phyloP scores from a whole-genome alignment of 2,888 invertebrate species.

The Drosophila quinaria region DNA sequence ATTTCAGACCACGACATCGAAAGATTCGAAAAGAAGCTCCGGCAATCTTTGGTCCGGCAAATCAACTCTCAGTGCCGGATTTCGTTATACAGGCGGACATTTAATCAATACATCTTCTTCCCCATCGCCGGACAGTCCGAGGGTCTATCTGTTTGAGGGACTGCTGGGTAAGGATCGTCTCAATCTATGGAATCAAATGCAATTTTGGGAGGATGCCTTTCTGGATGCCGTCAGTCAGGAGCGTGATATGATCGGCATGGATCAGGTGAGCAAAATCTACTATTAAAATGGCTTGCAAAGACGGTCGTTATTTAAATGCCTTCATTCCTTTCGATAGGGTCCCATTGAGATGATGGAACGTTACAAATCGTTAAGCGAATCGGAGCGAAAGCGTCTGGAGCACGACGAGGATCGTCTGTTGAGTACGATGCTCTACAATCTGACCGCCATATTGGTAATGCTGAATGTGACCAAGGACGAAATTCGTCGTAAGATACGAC shows the following conservation, averaged over 20 bases:
- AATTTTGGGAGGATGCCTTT: constrained; percentile 99
- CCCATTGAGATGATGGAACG: constrained; percentile 99
- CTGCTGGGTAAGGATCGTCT: constrained; percentile 89
- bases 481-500: constrained; percentile 93
- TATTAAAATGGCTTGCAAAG: neutral
- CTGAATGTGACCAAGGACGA: constrained; percentile 94
- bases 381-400: constrained; percentile 96
- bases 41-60: constrained; percentile 97
- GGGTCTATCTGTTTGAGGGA: constrained; percentile 97
- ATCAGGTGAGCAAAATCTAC: constrained; percentile 88
- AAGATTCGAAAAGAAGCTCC: constrained; percentile 91
- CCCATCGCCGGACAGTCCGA: constrained; percentile 93
- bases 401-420: constrained; percentile 98
- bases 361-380: constrained; percentile 96
- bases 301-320: no score
- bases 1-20: constrained; percentile 85
- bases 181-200: constrained; percentile 98
- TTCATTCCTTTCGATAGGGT: constrained; percentile 86
- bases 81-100: constrained; percentile 94
- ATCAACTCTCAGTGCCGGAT: constrained; percentile 94
- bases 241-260: constrained; percentile 99
- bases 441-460: constrained; percentile 98
- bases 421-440: constrained; percentile 97
- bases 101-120: constrained; percentile 93
- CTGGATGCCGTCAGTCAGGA: constrained; percentile 99